These are phyloP conservation scores for Eugnorisma glareosa DNA, from an alignment of 2,888 invertebrate genomes.

Conservation along the genomic window DNA sequence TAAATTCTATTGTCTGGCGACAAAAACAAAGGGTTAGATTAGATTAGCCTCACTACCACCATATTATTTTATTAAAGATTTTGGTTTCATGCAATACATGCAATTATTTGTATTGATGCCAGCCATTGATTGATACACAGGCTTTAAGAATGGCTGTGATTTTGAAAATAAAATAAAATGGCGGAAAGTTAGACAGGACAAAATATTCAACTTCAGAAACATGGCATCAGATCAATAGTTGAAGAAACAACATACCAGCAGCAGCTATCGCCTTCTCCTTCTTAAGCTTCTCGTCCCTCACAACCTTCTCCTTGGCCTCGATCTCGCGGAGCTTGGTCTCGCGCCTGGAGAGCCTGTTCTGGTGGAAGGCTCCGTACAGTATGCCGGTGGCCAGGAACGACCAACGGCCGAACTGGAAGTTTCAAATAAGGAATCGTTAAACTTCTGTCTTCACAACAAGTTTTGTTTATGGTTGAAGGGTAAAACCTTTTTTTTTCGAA, in stretches of 20 bases:
- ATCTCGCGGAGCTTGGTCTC: conserved; percentile 92
- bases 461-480: background rate
- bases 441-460: background rate
- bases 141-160: background rate
- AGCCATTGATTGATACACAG: background rate
- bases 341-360: conserved; percentile 92
- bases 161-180: no score
- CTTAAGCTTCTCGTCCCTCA: conserved; percentile 93
- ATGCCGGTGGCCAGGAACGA: conserved; percentile 93
- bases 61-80: background rate
- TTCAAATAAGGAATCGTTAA: background rate
- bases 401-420: conserved; percentile 94
- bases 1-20: no score
- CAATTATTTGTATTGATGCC: background rate
- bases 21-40: no score
- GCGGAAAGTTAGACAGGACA: no score
- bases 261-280: conserved; percentile 92
- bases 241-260: conserved; percentile 85
- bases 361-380: conserved; percentile 94
- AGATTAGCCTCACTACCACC: background rate
- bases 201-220: background rate
- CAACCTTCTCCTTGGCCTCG: conserved; percentile 92
- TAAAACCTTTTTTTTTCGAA: background rate
- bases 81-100: no score
- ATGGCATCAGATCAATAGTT: background rate